Evolutionary conservation across 2,797 vertebrate species (phyloP), one percentile per base, ranked within the genome.

Genomic region (Schizopygopsis malacanthus): DNA sequence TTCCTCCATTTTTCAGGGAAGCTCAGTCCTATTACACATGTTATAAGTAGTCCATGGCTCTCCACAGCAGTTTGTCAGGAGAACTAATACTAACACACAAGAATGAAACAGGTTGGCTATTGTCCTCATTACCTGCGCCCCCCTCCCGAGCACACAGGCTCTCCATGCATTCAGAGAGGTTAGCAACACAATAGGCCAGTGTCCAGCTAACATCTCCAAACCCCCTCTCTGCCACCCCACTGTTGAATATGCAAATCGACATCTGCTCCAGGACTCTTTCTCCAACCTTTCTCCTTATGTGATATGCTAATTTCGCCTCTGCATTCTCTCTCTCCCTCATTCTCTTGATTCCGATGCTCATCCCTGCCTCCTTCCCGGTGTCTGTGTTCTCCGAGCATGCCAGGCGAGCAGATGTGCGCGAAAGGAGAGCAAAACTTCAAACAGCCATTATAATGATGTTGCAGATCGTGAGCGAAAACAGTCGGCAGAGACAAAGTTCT

Each of bases 171-270:
- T 86, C 78, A 70, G 59, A 77, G 81, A 90, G 85, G 89, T 89
- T 88, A 87, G 71, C 81, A 86, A 41, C 81, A 65, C 81, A 71
- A 86, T 78, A 82, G 86, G 87, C 81, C 83, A 79, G 84, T 73
- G 70, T 86, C 80, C 84, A 84, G 80, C 72, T 78, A 71, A 69
- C 83, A 87, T 87, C 81, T 86, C 65, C 59, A 71, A 81, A 87
- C 81, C 85, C 85, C 86, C 63, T 71, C 83, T 88, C 92, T 88
- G 70, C 91, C 93, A 88, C 92, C 91, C 92, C 91, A 9, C 89
- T 75, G 90, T 91, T 92, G 93, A 95, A 95, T 95, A 96, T 96
- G 95, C 92, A 95, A 96, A 95, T 95, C 90, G 90, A 95, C 95
- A 96, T 95, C 95, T 95, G 95, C 95, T 95, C 91, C 90, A 88